phyloP scores from a whole-genome alignment of 2,797 vertebrate genomes.

The Spondyliosoma cantharus region DNA sequence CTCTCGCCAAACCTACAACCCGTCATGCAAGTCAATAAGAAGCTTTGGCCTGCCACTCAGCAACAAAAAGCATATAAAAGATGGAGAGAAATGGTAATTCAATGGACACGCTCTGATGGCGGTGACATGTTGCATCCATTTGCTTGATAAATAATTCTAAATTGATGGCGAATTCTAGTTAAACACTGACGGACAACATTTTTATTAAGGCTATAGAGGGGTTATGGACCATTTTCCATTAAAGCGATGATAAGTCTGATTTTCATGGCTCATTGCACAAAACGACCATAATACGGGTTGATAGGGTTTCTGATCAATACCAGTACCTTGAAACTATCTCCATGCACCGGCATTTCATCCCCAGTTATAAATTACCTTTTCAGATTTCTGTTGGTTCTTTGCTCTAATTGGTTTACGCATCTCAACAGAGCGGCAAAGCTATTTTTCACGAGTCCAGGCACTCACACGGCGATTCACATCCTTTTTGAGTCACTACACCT shows the following conservation, averaged over 20 bases:
- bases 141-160: constrained; percentile 29
- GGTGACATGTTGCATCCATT: constrained; percentile 9
- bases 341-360: not conserved
- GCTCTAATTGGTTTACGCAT: not conserved
- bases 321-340: constrained; percentile 7
- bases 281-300: not conserved
- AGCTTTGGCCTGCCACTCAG: constrained; percentile 12
- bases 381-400: not conserved
- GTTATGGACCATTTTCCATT: constrained; percentile 15
- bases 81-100: not conserved
- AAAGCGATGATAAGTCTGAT: constrained; percentile 5
- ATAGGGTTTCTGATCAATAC: constrained; percentile 43
- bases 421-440: not conserved
- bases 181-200: constrained; percentile 15
- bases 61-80: not conserved
- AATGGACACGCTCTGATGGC: not conserved
- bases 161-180: constrained; percentile 23
- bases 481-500: constrained; percentile 8
- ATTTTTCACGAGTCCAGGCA: not conserved
- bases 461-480: not conserved
- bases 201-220: not conserved
- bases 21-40: constrained; percentile 51
- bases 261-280: constrained; percentile 31
- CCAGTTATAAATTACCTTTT: constrained; percentile 19
- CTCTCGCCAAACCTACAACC: constrained; percentile 54